Evolutionary conservation across 2,888 invertebrate species (phyloP), one percentile per base, ranked within the genome.

Genomic region (Dasysyrphus albostriatus): DNA sequence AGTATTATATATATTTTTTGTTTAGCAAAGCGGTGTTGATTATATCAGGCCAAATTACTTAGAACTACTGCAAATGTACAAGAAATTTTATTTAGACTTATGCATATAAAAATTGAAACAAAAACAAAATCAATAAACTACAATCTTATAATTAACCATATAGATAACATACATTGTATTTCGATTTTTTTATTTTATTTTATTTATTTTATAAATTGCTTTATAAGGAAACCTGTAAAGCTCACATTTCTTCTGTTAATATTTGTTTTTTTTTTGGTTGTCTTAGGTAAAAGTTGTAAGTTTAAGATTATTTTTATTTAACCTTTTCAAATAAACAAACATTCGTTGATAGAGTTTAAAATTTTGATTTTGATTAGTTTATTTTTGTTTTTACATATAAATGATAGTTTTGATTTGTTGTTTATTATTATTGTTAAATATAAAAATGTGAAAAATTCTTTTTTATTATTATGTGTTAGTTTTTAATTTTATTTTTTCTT

Each of bases 211-310:
- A 77, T 80, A 88, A 87, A 88, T 83, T 88, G 88, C 81, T 79
- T 83, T 83, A 54, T 54, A 82, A 73, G 88, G 91, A 91, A 91
- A 91, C 91, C 91, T 91, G 90, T 89, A 90, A 91, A 91, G 91
- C 91, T 91, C 91, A 90, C 90, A 79, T 89, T 89, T 89, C 56
- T 56, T 80, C 58, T 70, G 32, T 54, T 58, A 24, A 24, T 75
- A 12, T 56, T 74, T 78, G 16, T 44, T 54, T 39, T 51, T 75
- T 72, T 3, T 70, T 58, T 79, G 14, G 51, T 70, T 73, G 59
- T 19, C 61, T 81, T 81, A 76, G 67, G 19, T 58, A 54, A 76
- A 81, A 56, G 39, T 63, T 72, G 47, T 16, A 19, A 14, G 39
- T 54, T 63, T 37, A 54, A 63, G 37, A 37, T n/a, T 74, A 32